Evolutionary conservation across 2,113 vertebrate species (phyloP), one percentile per base, ranked within the genome.

Genomic region (western clawed frog (Xenopus tropicalis)): DNA sequence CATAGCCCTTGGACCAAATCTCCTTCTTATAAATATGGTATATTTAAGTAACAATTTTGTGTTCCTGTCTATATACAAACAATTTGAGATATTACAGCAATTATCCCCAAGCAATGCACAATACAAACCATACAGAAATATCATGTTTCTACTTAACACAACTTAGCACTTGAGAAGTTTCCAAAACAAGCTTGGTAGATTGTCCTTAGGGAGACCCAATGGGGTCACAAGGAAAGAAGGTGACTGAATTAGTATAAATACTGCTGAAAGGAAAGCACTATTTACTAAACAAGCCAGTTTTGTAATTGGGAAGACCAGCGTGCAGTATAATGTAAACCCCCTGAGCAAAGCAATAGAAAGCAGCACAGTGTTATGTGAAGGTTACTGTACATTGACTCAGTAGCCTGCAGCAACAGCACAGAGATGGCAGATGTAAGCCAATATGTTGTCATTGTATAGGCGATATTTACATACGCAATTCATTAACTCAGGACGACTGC

Each of bases 221-320:
- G 3, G 22, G 29, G 44, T 71, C 59, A 48, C 23, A 19, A 22
- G 24, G 8, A 19, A 11, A 44, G 20, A 20, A 23, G 56, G 16
- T 44, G 57, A 61, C 29, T 9, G 29, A 37, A 29, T 11, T 19
- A 17, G 14, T 25, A 42, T 63, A 24, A 63, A 63, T 63, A 37
- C 19, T 25, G 42, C 11, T 63, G 14, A 22, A 16, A 1, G 17
- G n/a, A 66, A 51, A 23, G 19, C 22, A 44, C 3, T 67, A 29
- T 74, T 74, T 74, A 74, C 42, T 58, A 66, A 61, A 59, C 54
- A 74, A 66, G 46, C n/a, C 3, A 5, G 24, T 20, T 46, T 65
- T 46, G 56, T 46, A 24, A 58, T 14, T 20, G 8, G 71, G 21
- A 20, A n/a, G 25, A 43, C 14, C 62, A 56, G 56, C 9, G 64